Base-by-base conservation (phyloP, 1,140 invertebrate species). In the Hyles vespertilio region DNA sequence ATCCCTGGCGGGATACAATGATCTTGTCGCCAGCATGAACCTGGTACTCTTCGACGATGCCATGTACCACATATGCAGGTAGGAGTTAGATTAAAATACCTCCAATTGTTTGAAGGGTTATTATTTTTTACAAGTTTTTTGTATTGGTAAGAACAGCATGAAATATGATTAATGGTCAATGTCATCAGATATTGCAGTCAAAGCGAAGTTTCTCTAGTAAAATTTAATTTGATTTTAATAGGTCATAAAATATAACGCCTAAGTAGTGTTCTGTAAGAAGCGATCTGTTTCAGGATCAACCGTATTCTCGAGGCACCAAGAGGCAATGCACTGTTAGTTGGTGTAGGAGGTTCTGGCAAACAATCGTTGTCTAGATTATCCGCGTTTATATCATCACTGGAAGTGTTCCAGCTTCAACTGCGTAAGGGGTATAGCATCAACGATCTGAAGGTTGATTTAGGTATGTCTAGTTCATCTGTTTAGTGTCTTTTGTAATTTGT, bases 11-110 rank as follows among this genome's bases (percentile, higher is more conserved):
- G 93, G 92, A 52, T 99, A 99, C 74, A 98, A 98, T 80, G 94
- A 95, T 65, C 83, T 94, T 65, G 92, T 98, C 36, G 94, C 96
- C 3, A 94, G 94, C 1, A 98, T 99, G 96, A 98, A 98, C 88
- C 90, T 99, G 5, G 97, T 99, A 5, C 91, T 99, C 3, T 99
- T 99, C 80, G 96, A 98, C 79, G 97, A 98, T 83, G 97, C 98
- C 3, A 97, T 98, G 94, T 91, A 93, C 61, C 97, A 98, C 78
- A 93, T 98, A 32, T 97, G 95, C 84, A 90, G 91, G 91, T 92
- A 71, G 22, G 22, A 22, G 22, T 22, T 22, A 22, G 22, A 22
- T 22, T 22, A 40, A 5, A 40, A 40, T 40, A 0, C 1, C 0
- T 8, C 8, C 36, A 5, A 40, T 40, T 5, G 36, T 5, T 40